Percentiles rank a stretch among this genome's conserved stretches.
phyloP scores from a whole-genome alignment of 2,888 invertebrate genomes.

The Amiota communis region DNA sequence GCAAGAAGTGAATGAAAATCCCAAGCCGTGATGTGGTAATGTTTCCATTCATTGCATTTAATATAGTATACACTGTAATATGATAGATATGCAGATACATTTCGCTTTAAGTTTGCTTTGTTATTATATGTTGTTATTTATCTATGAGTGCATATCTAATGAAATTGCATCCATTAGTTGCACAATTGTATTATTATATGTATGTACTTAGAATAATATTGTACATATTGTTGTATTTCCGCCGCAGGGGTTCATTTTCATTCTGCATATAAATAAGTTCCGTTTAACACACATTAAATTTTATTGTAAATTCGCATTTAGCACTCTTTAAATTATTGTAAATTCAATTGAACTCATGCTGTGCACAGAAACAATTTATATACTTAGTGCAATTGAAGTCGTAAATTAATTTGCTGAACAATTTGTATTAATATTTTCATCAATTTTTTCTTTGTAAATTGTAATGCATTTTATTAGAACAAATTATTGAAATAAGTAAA shows the following conservation, averaged over 20 bases:
- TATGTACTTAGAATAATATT: background rate
- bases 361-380: background rate
- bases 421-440: background rate
- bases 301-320: constrained; percentile 2
- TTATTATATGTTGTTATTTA: background rate
- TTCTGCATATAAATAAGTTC: constrained; percentile 16
- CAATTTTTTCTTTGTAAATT: background rate
- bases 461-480: too few relatives aligned
- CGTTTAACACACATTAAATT: constrained; percentile 14
- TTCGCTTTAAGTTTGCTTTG: constrained; percentile 3
- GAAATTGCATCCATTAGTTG: constrained; percentile 22
- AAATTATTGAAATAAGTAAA: too few relatives aligned
- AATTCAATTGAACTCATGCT: constrained; percentile 1
- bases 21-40: background rate
- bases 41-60: background rate
- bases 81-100: constrained; percentile 8
- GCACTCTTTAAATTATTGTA: background rate
- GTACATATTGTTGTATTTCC: background rate
- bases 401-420: too few relatives aligned
- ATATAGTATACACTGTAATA: background rate
- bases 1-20: background rate
- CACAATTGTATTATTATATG: background rate
- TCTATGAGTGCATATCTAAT: constrained; percentile 16
- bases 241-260: constrained; percentile 2
- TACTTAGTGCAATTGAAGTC: too few relatives aligned